Percentiles rank a stretch among this genome's conserved stretches.
Conservation (phyloP, 2,113 vertebrate species). For the Cinclus cinclus region DNA sequence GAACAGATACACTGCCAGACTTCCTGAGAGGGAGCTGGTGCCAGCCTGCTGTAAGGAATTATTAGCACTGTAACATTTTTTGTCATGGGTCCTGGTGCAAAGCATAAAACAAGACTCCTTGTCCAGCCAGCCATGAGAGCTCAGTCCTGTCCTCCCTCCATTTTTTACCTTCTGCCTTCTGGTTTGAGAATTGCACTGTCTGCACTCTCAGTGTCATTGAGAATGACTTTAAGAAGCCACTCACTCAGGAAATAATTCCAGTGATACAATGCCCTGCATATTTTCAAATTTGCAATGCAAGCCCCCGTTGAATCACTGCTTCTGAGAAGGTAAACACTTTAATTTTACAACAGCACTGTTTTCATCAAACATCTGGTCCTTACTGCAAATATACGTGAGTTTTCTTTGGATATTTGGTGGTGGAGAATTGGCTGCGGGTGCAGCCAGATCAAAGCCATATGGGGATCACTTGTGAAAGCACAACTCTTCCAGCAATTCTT, state of each 20-base stretch:
- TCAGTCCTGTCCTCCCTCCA: neutral
- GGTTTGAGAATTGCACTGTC: neutral
- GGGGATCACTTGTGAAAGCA: conserved; percentile 29
- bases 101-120: neutral
- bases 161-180: neutral
- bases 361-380: conserved; percentile 8
- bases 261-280: neutral
- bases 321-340: neutral
- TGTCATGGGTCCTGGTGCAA: neutral
- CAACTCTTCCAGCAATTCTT: neutral
- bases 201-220: neutral
- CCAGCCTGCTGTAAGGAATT: neutral
- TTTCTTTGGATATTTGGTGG: neutral
- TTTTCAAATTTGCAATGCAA: neutral
- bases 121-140: neutral
- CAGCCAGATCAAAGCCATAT: conserved; percentile 25
- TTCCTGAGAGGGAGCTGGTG: neutral
- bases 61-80: neutral
- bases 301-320: neutral
- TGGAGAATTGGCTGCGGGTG: neutral
- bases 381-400: neutral
- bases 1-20: neutral
- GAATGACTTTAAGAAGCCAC: neutral
- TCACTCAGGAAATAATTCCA: neutral
- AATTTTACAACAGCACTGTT: neutral